Conservation (phyloP, 2,113 vertebrate genomes). For the Oceanites oceanicus region DNA sequence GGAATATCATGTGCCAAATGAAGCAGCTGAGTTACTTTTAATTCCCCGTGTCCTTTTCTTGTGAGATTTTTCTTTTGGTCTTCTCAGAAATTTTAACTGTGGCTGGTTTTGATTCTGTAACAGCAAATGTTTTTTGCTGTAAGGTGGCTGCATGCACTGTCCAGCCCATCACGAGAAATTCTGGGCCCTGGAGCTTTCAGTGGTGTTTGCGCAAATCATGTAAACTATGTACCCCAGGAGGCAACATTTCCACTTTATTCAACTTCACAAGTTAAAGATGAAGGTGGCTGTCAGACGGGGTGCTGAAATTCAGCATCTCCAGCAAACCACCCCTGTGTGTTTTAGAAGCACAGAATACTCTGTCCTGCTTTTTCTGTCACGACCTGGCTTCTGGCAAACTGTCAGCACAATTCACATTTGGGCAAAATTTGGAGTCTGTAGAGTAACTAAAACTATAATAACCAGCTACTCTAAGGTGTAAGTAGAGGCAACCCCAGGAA, state of each 20-base stretch:
- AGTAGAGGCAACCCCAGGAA: background rate
- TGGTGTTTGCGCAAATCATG: conserved; percentile 22
- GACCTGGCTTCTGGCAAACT: background rate
- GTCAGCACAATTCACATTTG: background rate
- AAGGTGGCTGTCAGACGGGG: conserved; percentile 26
- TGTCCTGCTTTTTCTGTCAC: conserved; percentile 9
- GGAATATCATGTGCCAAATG: background rate
- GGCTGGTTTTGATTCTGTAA: background rate
- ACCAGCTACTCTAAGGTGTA: background rate
- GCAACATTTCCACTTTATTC: conserved; percentile 33
- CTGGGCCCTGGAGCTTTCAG: conserved; percentile 6
- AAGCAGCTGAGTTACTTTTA: conserved; percentile 16
- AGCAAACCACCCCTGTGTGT: background rate
- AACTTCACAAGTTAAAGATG: conserved; percentile 28
- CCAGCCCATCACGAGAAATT: background rate
- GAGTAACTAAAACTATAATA: background rate
- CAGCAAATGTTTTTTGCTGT: background rate
- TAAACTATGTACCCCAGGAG: conserved; percentile 29
- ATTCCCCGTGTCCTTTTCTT: background rate
- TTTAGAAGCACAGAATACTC: background rate
- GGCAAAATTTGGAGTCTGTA: background rate
- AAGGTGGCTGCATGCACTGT: background rate
- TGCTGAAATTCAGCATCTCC: conserved; percentile 10
- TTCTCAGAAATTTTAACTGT: background rate
- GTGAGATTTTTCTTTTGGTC: background rate